Evolutionary conservation across 2,797 vertebrate genomes (phyloP).

Genomic region (Lagorchestes hirsutus): DNA sequence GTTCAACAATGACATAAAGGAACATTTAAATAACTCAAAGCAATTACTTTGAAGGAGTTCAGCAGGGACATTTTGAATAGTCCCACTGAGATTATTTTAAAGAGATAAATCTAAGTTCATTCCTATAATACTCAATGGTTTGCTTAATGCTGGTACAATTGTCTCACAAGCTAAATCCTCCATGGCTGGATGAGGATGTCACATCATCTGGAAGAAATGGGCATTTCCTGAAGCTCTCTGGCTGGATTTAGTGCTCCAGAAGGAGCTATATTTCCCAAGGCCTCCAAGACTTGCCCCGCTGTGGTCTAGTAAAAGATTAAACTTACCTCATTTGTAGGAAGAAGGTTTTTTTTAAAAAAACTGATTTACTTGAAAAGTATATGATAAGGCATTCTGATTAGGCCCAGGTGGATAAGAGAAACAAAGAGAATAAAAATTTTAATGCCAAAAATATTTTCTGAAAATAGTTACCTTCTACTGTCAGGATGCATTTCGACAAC

Average conservation of each 20-base stretch:
- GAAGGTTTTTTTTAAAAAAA: conserved; percentile 20
- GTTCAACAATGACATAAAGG: background rate
- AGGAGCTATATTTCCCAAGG: conserved; percentile 49
- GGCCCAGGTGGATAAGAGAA: conserved; percentile 17
- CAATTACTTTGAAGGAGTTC: background rate
- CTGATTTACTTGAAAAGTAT: conserved; percentile 56
- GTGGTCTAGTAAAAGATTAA: conserved; percentile 59
- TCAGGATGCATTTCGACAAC: conserved; percentile 12
- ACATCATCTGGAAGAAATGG: background rate
- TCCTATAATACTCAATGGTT: background rate
- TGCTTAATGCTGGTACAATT: conserved; percentile 16
- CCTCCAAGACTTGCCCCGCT: conserved; percentile 45
- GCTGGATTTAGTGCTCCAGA: conserved; percentile 48
- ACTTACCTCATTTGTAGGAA: conserved; percentile 38
- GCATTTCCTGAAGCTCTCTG: conserved; percentile 4
- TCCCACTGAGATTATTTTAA: background rate
- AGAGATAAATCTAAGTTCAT: conserved; percentile 28
- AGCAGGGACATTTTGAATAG: background rate
- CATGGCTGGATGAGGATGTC: background rate
- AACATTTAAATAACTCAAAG: background rate
- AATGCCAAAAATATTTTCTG: conserved; percentile 50
- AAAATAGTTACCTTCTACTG: conserved; percentile 46
- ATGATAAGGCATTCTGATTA: conserved; percentile 47
- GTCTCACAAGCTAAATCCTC: background rate
- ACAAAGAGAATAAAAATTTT: conserved; percentile 45